Evolutionary conservation across 2,888 invertebrate species (phyloP).

Genomic region (Andrena marginata): DNA sequence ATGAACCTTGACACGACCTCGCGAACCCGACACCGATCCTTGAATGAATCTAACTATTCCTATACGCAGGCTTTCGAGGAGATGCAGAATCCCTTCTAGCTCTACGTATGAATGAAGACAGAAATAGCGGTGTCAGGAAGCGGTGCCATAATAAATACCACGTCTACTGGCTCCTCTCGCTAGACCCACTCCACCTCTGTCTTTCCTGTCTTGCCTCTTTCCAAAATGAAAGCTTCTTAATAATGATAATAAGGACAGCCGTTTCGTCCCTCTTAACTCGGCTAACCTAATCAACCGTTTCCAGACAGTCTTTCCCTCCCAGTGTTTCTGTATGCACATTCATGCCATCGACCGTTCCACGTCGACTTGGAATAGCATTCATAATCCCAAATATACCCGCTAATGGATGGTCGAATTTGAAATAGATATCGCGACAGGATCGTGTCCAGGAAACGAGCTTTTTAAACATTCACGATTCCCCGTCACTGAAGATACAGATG

Average conservation of each 20-base stretch:
- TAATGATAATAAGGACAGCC: constrained; percentile 74
- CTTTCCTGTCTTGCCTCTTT: constrained; percentile 49
- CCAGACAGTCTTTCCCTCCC: constrained; percentile 55
- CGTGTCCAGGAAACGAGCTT: constrained; percentile 36
- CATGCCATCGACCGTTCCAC: constrained; percentile 45
- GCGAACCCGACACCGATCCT: constrained; percentile 61
- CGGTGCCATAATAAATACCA: constrained; percentile 78
- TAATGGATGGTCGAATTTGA: constrained; percentile 46
- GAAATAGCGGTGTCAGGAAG: constrained; percentile 79
- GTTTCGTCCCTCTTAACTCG: constrained; percentile 67
- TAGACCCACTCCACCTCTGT: constrained; percentile 43
- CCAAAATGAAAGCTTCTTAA: constrained; percentile 68
- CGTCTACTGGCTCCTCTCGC: constrained; percentile 64
- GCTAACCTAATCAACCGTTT: constrained; percentile 71
- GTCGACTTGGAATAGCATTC: constrained; percentile 52
- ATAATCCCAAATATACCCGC: constrained; percentile 55
- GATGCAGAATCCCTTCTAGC: constrained; percentile 61
- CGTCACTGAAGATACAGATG: neutral
- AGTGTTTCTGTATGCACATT: constrained; percentile 59
- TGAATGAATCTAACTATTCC: constrained; percentile 77
- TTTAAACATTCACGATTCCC: constrained; percentile 41
- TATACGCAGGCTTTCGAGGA: constrained; percentile 58
- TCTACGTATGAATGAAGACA: constrained; percentile 77
- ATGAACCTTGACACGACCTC: constrained; percentile 73
- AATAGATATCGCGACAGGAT: constrained; percentile 42